Evolutionary conservation across 1,140 invertebrate species (phyloP), one percentile per base, ranked within the genome.

Genomic region (Dendrolimus punctatus): DNA sequence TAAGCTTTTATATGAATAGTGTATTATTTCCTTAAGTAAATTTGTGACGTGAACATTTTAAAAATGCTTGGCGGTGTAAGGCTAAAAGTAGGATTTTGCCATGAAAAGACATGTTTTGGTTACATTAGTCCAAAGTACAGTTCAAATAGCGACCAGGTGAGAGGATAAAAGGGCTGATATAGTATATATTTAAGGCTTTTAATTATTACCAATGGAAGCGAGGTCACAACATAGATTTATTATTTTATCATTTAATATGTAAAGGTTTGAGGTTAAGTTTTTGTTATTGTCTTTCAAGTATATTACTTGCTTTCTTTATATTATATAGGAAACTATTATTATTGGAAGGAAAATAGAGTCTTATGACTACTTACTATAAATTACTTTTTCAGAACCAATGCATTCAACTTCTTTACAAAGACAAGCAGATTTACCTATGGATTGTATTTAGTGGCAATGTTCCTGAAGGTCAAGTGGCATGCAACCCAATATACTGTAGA

Each of bases 121-220:
- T 82, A 82, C 60, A 75, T 84, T 50, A 84, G 69, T 78, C 66
- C 76, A 63, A 84, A 82, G 64, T 82, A 82, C 62, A 76, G 73
- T 42, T 68, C 73, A 42, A 80, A 76, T 49, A 83, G 73, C 62
- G 77, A 78, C 67, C 70, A 80, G 67, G 79, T 79, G 71, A 66
- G 40, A 49, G 8, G 5, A 49, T 49, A 41, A 8, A 6, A 2
- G 8, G n/a, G 10, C 23, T 8, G 4, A 38, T 40, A 8, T 44
- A 43, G 8, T 37, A 7, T 48, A 43, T 49, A 48, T 40, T 42
- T 57, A 51, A 51, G 9, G 47, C 23, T 40, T 51, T 6, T 40
- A 40, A 38, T 23, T 23, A 23, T 23, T 1, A 23, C 23, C 23
- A 23, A 23, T 23, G 1, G 23, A 23, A 23, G 3, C 8, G 10